phyloP scores from a whole-genome alignment of 2,113 vertebrate species.

The Amazona vittata region DNA sequence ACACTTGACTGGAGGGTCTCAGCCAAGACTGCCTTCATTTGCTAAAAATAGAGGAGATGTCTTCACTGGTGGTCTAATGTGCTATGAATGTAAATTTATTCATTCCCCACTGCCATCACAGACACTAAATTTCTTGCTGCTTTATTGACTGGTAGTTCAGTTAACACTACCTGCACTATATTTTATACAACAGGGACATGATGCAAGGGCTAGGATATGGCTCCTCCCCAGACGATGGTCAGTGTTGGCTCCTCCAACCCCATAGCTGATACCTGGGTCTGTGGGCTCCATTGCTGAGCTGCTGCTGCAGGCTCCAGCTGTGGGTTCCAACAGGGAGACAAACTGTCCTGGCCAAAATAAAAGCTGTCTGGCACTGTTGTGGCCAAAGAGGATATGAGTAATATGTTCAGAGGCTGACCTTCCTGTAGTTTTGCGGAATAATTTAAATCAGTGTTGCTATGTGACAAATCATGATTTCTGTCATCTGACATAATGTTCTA shows the following conservation, averaged over 20 bases:
- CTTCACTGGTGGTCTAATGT: not conserved
- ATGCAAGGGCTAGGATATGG: not conserved
- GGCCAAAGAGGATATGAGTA: not conserved
- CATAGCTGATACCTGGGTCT: no score
- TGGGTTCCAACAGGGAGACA: not conserved
- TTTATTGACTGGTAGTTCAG: not conserved
- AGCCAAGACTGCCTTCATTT: not conserved
- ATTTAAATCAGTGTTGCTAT: conserved; percentile 12
- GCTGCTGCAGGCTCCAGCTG: not conserved
- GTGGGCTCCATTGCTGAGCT: not conserved
- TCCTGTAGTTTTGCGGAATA: not conserved
- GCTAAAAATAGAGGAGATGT: not conserved
- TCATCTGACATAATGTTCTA: not conserved
- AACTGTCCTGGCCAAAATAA: not conserved
- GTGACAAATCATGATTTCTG: conserved; percentile 11
- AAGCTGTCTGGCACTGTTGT: not conserved
- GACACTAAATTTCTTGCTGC: not conserved
- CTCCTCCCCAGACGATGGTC: not conserved
- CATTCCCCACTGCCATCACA: not conserved
- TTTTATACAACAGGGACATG: not conserved
- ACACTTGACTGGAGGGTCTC: not conserved
- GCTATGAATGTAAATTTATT: not conserved
- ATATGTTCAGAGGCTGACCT: not conserved
- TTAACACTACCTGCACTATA: not conserved
- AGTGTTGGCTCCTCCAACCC: not conserved